phyloP scores from a whole-genome alignment of 2,888 invertebrate species.

The Dilophus febrilis region DNA sequence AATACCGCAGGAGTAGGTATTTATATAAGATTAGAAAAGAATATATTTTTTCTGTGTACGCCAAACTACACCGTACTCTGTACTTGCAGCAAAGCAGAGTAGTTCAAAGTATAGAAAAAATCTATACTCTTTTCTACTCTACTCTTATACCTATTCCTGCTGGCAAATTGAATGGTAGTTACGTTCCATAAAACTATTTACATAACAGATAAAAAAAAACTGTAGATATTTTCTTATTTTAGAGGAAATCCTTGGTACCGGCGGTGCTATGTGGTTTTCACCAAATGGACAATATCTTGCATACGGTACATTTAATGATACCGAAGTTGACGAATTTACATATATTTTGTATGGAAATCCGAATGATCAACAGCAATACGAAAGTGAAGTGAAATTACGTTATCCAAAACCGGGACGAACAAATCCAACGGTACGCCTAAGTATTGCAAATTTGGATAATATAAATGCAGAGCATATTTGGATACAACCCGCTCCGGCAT shows the following conservation, averaged over 20 bases:
- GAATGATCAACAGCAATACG: conserved; percentile 43
- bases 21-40: too few relatives aligned
- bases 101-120: too few relatives aligned
- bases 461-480: conserved; percentile 20
- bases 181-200: too few relatives aligned
- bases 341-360: conserved; percentile 51
- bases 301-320: conserved; percentile 56
- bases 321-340: conserved; percentile 42
- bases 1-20: too few relatives aligned
- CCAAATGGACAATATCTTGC: conserved; percentile 48
- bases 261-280: conserved; percentile 67
- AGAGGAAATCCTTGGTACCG: conserved; percentile 59
- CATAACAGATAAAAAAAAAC: too few relatives aligned
- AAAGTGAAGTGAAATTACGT: conserved; percentile 43
- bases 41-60: too few relatives aligned
- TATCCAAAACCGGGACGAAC: conserved; percentile 64
- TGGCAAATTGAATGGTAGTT: too few relatives aligned
- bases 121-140: too few relatives aligned
- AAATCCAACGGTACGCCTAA: conserved; percentile 55
- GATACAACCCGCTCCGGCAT: conserved; percentile 35
- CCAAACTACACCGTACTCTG: too few relatives aligned
- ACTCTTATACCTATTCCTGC: too few relatives aligned
- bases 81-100: too few relatives aligned
- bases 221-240: too few relatives aligned
- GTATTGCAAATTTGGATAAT: conserved; percentile 39